phyloP scores from a whole-genome alignment of 2,888 invertebrate species.

The Sarcophaga rosellei region DNA sequence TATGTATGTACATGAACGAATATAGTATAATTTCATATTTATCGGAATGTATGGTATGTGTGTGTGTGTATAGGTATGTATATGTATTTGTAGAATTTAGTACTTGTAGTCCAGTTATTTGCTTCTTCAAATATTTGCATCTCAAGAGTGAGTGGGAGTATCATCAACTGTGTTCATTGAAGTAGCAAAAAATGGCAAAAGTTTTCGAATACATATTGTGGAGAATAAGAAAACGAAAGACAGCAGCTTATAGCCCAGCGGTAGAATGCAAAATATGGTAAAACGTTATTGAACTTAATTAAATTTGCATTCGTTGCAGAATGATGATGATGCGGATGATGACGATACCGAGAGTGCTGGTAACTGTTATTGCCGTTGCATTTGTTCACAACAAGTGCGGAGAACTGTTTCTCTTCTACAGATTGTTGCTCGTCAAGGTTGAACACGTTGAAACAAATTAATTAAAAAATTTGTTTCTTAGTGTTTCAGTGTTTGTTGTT shows the following conservation, averaged over 20 bases:
- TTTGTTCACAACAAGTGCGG: neutral
- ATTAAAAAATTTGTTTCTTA: conserved; percentile 45
- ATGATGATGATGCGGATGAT: neutral
- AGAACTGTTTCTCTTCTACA: neutral
- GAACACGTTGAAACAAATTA: conserved; percentile 58
- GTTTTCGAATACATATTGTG: neutral
- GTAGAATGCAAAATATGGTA: neutral
- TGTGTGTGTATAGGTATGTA: neutral
- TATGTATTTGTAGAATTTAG: neutral
- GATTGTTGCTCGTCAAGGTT: conserved; percentile 58
- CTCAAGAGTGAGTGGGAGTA: neutral
- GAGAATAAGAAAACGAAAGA: neutral
- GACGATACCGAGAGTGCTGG: neutral
- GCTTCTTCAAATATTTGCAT: conserved; percentile 22
- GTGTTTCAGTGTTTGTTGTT: conserved; percentile 24
- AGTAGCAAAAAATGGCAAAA: neutral
- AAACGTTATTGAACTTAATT: conserved; percentile 61
- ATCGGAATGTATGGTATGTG: neutral
- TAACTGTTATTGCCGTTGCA: neutral
- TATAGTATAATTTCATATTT: too few species aligned
- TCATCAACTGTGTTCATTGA: too few species aligned
- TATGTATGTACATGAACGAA: too few species aligned
- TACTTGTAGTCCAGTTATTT: conserved; percentile 37
- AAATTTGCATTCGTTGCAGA: conserved; percentile 35
- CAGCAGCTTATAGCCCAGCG: neutral